These are phyloP conservation scores for Machimus rusticus DNA, from an alignment of 2,888 invertebrate genomes.

Conservation along the genomic window DNA sequence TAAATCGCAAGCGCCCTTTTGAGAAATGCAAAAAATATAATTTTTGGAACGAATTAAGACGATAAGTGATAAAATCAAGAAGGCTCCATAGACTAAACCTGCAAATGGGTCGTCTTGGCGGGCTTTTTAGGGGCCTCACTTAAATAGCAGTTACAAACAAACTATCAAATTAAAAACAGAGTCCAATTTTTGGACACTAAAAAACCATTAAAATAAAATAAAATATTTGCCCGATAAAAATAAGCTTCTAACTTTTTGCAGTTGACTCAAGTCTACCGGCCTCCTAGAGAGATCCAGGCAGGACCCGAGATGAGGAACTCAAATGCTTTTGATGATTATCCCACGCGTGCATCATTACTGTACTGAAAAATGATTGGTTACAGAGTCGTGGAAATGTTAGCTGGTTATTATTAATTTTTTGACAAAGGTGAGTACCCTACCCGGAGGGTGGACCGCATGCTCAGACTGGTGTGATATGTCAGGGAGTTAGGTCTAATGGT, in stretches of 20 bases:
- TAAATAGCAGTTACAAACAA: background rate
- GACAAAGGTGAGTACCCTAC: background rate
- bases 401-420: background rate
- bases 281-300: background rate
- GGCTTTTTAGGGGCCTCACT: background rate
- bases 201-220: background rate
- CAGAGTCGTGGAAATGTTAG: background rate
- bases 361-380: background rate
- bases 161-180: background rate
- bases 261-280: background rate
- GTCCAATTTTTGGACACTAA: background rate
- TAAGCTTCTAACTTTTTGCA: conserved; percentile 9
- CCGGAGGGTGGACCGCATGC: background rate
- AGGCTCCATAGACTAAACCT: background rate
- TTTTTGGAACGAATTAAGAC: background rate
- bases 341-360: conserved; percentile 43
- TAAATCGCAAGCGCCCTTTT: background rate
- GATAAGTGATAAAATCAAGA: background rate
- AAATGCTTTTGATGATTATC: conserved; percentile 50
- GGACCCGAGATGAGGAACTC: background rate
- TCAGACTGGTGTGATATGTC: background rate
- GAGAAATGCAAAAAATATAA: background rate
- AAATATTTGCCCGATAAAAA: background rate
- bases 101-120: background rate
- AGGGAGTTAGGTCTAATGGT: background rate